These are phyloP conservation scores for Epirrhoe tristata DNA, from an alignment of 2,888 invertebrate species.

Conservation along the genomic window DNA sequence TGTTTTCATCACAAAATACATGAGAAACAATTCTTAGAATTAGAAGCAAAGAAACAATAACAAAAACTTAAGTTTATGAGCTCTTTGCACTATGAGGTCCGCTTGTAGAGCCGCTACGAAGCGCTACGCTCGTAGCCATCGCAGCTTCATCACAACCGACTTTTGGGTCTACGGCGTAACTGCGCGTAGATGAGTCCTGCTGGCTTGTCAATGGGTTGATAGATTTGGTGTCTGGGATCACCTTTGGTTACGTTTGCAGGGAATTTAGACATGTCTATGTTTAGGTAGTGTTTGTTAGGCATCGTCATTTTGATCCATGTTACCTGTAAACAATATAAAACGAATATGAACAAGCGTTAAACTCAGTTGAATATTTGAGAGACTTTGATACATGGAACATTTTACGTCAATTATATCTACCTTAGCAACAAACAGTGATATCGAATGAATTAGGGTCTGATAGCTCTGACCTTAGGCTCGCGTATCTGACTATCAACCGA, in stretches of 20 bases:
- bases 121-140: slow-evolving; percentile 73
- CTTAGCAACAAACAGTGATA: slow-evolving; percentile 11
- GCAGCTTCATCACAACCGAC: slow-evolving; percentile 77
- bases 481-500: background rate
- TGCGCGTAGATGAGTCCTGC: slow-evolving; percentile 91
- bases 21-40: background rate
- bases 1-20: slow-evolving; percentile 12
- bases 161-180: slow-evolving; percentile 86
- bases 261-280: slow-evolving; percentile 91
- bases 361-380: background rate
- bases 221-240: slow-evolving; percentile 88
- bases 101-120: slow-evolving; percentile 49
- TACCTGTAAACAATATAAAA: slow-evolving; percentile 78
- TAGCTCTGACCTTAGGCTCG: slow-evolving; percentile 5
- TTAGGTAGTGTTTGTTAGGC: slow-evolving; percentile 93
- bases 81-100: slow-evolving; percentile 36
- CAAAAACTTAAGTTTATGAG: slow-evolving; percentile 4
- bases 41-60: slow-evolving; percentile 27
- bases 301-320: slow-evolving; percentile 90
- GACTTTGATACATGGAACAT: background rate
- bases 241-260: slow-evolving; percentile 87
- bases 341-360: background rate
- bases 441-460: background rate
- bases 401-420: background rate
- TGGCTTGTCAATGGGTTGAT: slow-evolving; percentile 91